A percentile compares a stretch with the other conserved stretches of the same genome.
These are phyloP conservation scores for Sphaerophoria taeniata DNA, from an alignment of 2,888 invertebrate species.

Conservation along the genomic window DNA sequence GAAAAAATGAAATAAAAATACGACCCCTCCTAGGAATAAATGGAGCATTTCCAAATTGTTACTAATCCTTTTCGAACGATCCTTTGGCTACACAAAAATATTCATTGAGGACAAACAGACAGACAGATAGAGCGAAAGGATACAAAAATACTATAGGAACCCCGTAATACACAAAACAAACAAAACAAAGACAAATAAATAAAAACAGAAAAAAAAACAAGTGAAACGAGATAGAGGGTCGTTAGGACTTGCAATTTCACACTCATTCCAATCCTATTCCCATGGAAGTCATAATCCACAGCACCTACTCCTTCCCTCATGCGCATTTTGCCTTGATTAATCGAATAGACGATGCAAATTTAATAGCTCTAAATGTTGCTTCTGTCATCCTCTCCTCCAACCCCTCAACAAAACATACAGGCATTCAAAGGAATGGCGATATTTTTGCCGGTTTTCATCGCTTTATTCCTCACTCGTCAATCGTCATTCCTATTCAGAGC, in stretches of 20 bases:
- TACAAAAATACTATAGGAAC: slow-evolving; percentile 24
- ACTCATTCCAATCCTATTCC: slow-evolving; percentile 6
- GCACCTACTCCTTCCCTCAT: not conserved
- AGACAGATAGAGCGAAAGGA: slow-evolving; percentile 7
- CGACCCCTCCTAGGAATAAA: slow-evolving; percentile 51
- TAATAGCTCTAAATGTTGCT: slow-evolving; percentile 71
- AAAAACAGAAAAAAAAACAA: not conserved
- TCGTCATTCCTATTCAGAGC: slow-evolving; percentile 33
- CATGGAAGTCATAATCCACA: slow-evolving; percentile 19
- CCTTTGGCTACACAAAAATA: slow-evolving; percentile 39
- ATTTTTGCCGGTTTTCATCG: slow-evolving; percentile 33
- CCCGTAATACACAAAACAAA: slow-evolving; percentile 23
- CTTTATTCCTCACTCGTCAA: not conserved
- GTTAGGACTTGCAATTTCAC: slow-evolving; percentile 55
- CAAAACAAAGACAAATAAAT: slow-evolving; percentile 29
- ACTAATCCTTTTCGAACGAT: slow-evolving; percentile 70
- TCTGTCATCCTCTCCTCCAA: slow-evolving; percentile 4
- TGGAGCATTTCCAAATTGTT: slow-evolving; percentile 67
- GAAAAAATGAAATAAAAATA: slow-evolving; percentile 25
- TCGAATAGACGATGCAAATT: slow-evolving; percentile 74
- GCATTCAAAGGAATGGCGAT: not conserved
- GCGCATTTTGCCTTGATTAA: slow-evolving; percentile 68
- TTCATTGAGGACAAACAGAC: not conserved
- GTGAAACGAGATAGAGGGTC: slow-evolving; percentile 27
- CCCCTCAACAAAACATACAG: too few species aligned